phyloP scores from a whole-genome alignment of 2,888 invertebrate species.

The Campoplex capitator region DNA sequence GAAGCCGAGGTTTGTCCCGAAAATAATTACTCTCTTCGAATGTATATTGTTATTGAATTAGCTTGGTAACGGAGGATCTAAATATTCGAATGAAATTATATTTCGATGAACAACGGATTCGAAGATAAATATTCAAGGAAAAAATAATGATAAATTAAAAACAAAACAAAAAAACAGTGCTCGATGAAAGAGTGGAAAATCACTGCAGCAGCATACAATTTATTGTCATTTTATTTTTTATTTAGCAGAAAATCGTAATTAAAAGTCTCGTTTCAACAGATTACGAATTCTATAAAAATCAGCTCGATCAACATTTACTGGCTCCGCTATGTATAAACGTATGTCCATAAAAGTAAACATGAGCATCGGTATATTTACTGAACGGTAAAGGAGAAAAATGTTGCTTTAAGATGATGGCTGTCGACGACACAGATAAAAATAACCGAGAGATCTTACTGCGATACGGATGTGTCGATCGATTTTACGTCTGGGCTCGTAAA shows the following conservation, averaged over 20 bases:
- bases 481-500: constrained; percentile 53
- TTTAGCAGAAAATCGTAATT: background rate
- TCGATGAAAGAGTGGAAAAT: background rate
- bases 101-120: background rate
- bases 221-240: background rate
- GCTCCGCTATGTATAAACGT: background rate
- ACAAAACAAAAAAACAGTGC: background rate
- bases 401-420: constrained; percentile 25
- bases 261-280: background rate
- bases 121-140: too few relatives aligned
- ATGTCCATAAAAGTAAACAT: constrained; percentile 1
- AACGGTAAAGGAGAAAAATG: background rate
- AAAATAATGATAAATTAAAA: background rate
- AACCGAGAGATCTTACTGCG: constrained; percentile 41
- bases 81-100: background rate
- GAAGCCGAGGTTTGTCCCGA: too few relatives aligned
- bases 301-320: background rate
- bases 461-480: constrained; percentile 50
- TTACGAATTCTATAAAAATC: background rate
- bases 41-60: background rate
- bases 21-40: background rate
- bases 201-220: background rate
- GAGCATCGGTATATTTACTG: background rate
- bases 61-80: background rate
- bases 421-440: constrained; percentile 31